Percentiles rank a stretch among this genome's conserved stretches.
Conservation (phyloP, 2,113 vertebrate genomes). For the Notiomystis cincta region DNA sequence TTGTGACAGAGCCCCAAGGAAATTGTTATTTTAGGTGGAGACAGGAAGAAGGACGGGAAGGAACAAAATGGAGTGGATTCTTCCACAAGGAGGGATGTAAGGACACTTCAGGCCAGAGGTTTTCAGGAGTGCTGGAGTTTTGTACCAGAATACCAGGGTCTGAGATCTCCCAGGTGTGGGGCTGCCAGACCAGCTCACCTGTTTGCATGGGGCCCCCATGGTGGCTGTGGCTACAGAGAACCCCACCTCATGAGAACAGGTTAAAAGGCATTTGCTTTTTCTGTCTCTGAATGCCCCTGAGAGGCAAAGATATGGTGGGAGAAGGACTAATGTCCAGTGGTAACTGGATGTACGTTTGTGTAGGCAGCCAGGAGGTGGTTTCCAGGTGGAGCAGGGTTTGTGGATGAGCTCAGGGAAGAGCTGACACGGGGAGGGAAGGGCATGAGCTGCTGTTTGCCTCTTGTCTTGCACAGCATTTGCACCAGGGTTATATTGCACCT, state of each 20-base stretch:
- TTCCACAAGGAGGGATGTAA: not conserved
- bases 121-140: not conserved
- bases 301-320: not conserved
- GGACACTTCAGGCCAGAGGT: not conserved
- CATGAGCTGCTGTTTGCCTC: not conserved
- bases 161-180: not conserved
- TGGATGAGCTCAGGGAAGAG: not conserved
- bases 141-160: no score
- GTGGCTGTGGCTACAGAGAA: not conserved
- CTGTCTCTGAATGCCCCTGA: not conserved
- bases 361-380: not conserved
- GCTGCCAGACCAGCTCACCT: not conserved
- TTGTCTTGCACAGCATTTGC: not conserved
- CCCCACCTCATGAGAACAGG: not conserved
- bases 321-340: accelerated
- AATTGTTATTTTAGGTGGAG: not conserved
- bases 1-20: not conserved
- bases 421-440: not conserved
- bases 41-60: not conserved
- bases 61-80: not conserved
- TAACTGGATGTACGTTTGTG: not conserved
- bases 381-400: not conserved
- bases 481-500: not conserved
- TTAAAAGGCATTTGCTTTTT: not conserved
- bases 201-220: accelerated